Evolutionary conservation across 2,888 invertebrate species (phyloP), one percentile per base, ranked within the genome.

Genomic region (Lamellibrachia columna): DNA sequence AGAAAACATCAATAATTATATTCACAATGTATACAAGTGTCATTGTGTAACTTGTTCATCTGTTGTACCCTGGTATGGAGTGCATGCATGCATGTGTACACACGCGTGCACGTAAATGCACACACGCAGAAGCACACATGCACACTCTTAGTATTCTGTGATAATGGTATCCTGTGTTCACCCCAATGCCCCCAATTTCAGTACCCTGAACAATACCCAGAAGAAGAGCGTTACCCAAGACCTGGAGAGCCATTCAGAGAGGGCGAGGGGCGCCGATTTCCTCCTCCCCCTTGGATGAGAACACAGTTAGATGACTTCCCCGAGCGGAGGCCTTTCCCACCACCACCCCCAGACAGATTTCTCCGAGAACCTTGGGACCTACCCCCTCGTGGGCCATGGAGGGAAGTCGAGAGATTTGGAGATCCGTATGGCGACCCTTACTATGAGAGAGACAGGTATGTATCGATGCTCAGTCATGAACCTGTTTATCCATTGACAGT

Each of bases 261-360:
- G 22, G 75, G 22, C n/a, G 75, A 75, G n/a, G 75, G 75, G 4
- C 75, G 75, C 1, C 75, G 75, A n/a, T 75, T 75, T 75, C 75
- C 75, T n/a, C 75, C 75, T 75, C 75, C 75, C 75, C 75, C 75
- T 15, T 75, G 75, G 75, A 75, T 75, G 75, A 75, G 75, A 22
- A 15, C 75, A 75, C 15, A 75, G 75, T 75, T 75, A 15, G 75
- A 75, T 15, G 75, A 75, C 75, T 75, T 75, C 22, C 75, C 75
- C 1, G 75, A 75, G 75, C 75, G 75, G 4, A 75, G 75, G 6
- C 75, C 75, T n/a, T 75, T 75, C 75, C 75, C 75, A 22, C 75
- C 75, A 22, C 75, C 75, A 15, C 75, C 75, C 1, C 75, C 75
- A 75, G 75, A 75, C 75, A 75, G 75, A 22, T 6, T 75, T 15